Evolutionary conservation across 2,113 vertebrate species (phyloP).

Genomic region (Corythoichthys haematopterus): DNA sequence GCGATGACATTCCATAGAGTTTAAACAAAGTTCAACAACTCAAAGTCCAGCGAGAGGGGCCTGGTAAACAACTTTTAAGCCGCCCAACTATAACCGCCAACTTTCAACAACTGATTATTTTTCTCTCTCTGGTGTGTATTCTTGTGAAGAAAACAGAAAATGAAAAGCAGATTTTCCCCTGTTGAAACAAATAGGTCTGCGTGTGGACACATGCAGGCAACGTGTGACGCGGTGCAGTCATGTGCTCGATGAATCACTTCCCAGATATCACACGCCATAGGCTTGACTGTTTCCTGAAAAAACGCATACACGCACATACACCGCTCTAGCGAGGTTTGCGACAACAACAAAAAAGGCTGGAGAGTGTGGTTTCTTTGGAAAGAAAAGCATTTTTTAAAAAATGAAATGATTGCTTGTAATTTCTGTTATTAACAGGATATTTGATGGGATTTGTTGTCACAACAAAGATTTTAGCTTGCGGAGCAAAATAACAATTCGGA

Average conservation of each 20-base stretch:
- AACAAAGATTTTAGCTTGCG: too few relatives aligned
- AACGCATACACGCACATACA: background rate
- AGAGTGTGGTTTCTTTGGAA: too few relatives aligned
- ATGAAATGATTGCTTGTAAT: too few relatives aligned
- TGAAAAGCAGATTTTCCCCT: background rate
- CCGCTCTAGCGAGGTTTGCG: too few relatives aligned
- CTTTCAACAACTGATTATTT: background rate
- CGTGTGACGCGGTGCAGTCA: conserved; percentile 35
- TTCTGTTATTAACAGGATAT: too few relatives aligned
- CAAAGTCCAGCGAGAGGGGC: background rate
- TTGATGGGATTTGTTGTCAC: too few relatives aligned
- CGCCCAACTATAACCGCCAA: background rate
- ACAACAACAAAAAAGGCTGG: too few relatives aligned
- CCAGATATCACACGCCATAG: conserved; percentile 5
- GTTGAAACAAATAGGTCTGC: background rate
- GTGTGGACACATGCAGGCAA: background rate
- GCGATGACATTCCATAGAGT: background rate
- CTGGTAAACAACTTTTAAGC: background rate
- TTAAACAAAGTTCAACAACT: background rate
- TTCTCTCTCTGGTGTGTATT: background rate
- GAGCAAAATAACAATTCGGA: too few relatives aligned
- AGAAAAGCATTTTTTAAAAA: too few relatives aligned
- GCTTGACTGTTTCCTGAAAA: background rate
- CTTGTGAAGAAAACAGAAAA: background rate
- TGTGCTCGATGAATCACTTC: conserved; percentile 53